A percentile compares a stretch with the other conserved stretches of the same genome.
phyloP scores from a whole-genome alignment of 2,113 vertebrate species.

The Chunga burmeisteri region DNA sequence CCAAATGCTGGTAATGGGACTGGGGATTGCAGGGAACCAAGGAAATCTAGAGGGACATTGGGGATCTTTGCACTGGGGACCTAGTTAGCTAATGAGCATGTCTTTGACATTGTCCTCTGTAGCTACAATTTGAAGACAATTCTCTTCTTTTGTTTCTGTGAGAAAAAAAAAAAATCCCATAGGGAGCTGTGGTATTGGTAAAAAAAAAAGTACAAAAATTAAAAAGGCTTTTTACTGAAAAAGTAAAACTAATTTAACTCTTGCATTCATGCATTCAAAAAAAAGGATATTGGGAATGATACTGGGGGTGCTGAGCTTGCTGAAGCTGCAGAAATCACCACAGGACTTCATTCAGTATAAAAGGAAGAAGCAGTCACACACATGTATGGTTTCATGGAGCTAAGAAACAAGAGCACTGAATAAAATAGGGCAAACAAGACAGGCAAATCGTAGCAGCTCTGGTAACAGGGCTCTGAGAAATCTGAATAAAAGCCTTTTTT shows the following conservation, averaged over 20 bases:
- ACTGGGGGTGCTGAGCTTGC: background rate
- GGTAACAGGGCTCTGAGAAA: background rate
- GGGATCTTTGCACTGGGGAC: background rate
- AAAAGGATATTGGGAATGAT: background rate
- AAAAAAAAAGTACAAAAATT: background rate
- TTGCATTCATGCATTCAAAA: background rate
- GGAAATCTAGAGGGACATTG: background rate
- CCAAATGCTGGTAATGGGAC: background rate
- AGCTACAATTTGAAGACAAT: constrained; percentile 34
- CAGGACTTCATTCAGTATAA: background rate
- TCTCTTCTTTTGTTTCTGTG: constrained; percentile 22
- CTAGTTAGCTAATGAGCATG: background rate
- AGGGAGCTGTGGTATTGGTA: background rate
- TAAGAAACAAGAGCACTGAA: background rate
- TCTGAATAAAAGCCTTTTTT: background rate
- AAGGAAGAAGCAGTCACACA: background rate
- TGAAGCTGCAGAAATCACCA: background rate
- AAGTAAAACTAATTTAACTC: constrained; percentile 18
- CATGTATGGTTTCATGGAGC: background rate
- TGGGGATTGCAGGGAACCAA: background rate
- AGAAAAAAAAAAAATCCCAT: background rate
- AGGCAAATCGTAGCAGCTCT: background rate
- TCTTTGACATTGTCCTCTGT: constrained; percentile 10
- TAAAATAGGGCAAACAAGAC: background rate
- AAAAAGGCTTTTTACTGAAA: background rate